Percentiles rank a stretch among this genome's conserved stretches.
phyloP scores from a whole-genome alignment of 2,888 invertebrate genomes.

The Drosophila algonquin region DNA sequence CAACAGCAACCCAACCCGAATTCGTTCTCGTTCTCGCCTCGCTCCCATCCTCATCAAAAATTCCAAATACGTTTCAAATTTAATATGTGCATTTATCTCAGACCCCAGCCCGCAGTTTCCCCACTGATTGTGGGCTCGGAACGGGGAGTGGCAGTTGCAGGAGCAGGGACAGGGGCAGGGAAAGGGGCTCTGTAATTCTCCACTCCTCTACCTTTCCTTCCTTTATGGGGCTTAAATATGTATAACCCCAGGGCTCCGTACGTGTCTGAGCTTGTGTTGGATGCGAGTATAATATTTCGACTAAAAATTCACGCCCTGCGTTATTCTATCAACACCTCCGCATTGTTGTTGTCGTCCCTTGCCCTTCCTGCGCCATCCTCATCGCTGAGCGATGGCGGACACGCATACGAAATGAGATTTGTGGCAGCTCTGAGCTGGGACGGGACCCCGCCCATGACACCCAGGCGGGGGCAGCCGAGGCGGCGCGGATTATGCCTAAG shows the following conservation, averaged over 20 bases:
- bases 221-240: constrained; percentile 78
- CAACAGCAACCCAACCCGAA: constrained; percentile 37
- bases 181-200: constrained; percentile 11
- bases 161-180: neutral
- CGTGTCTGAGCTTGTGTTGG: constrained; percentile 48
- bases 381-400: constrained; percentile 44
- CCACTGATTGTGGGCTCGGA: constrained; percentile 26
- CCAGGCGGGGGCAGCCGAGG: constrained; percentile 5
- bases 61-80: constrained; percentile 81
- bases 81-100: constrained; percentile 75
- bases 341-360: constrained; percentile 57
- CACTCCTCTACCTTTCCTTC: constrained; percentile 69
- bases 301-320: constrained; percentile 69
- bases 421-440: constrained; percentile 30
- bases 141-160: neutral
- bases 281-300: constrained; percentile 56
- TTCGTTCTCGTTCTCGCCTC: constrained; percentile 23
- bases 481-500: constrained; percentile 36
- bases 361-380: constrained; percentile 8
- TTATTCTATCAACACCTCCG: constrained; percentile 77
- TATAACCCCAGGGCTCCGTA: constrained; percentile 67
- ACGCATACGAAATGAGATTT: constrained; percentile 75
- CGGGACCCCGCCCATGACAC: constrained; percentile 49
- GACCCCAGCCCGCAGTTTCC: constrained; percentile 36
- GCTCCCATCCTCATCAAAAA: constrained; percentile 75